Evolutionary conservation across 2,113 vertebrate genomes (phyloP).

Genomic region (Vombatus ursinus): DNA sequence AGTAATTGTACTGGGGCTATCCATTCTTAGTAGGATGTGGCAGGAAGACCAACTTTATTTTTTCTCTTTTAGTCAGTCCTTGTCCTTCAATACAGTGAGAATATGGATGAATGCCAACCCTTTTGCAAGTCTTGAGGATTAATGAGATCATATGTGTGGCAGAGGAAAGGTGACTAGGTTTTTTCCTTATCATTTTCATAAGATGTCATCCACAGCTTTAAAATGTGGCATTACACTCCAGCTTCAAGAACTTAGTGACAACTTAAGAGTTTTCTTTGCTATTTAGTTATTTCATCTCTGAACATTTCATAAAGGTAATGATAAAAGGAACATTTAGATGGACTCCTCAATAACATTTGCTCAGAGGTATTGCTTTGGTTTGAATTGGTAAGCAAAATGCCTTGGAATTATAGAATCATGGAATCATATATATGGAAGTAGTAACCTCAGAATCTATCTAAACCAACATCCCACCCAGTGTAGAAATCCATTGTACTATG

Average conservation of each 20-base stretch:
- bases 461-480: neutral
- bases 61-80: neutral
- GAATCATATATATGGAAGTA: neutral
- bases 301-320: neutral
- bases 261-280: conserved; percentile 12
- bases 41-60: neutral
- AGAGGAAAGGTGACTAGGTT: conserved; percentile 44
- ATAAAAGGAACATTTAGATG: neutral
- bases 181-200: conserved; percentile 47
- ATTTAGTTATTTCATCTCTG: neutral
- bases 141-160: conserved; percentile 40
- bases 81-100: neutral
- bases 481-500: neutral
- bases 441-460: neutral
- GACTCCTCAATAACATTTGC: neutral
- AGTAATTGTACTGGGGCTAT: neutral
- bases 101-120: neutral
- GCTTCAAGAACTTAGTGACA: conserved; percentile 40
- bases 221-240: neutral
- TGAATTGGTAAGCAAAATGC: neutral
- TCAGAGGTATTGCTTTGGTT: neutral
- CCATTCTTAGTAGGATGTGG: neutral
- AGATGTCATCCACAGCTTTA: conserved; percentile 32
- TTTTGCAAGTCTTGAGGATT: neutral
- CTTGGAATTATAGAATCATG: neutral